Evolutionary conservation across 2,113 vertebrate species (phyloP).

Genomic region (Paedocypris sp.): DNA sequence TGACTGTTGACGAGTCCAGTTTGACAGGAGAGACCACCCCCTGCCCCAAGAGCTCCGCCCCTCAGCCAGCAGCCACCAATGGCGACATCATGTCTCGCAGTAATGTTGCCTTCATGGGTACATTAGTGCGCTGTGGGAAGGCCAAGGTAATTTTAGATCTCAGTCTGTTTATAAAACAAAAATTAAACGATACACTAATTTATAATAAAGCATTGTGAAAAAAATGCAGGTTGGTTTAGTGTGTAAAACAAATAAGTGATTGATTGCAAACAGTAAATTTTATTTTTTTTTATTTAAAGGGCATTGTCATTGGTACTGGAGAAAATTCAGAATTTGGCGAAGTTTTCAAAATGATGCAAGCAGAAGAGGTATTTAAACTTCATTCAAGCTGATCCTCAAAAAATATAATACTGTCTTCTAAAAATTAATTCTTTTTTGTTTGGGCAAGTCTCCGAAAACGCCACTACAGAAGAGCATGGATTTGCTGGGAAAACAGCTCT

Average conservation of each 20-base stretch:
- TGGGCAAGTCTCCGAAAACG: conserved; percentile 85
- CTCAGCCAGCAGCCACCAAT: conserved; percentile 66
- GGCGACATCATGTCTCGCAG: conserved; percentile 84
- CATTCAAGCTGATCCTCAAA: neutral
- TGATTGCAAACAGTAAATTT: neutral
- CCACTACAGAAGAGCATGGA: conserved; percentile 98
- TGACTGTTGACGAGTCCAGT: conserved; percentile 90
- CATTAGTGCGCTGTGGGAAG: conserved; percentile 87
- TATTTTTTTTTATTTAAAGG: conserved; percentile 55
- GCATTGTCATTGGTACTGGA: conserved; percentile 94
- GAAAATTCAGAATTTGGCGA: conserved; percentile 97
- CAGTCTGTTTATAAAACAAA: neutral
- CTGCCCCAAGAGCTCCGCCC: conserved; percentile 73
- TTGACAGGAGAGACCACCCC: conserved; percentile 90
- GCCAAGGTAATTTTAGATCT: conserved; percentile 73
- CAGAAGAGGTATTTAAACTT: conserved; percentile 77
- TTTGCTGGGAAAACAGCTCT: conserved; percentile 92
- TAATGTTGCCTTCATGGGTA: conserved; percentile 99
- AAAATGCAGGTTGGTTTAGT: too few relatives aligned
- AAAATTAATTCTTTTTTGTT: neutral
- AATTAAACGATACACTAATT: too few relatives aligned
- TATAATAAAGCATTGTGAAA: too few relatives aligned
- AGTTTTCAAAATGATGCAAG: conserved; percentile 99
- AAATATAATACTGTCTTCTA: neutral
- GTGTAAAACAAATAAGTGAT: too few relatives aligned